Evolutionary conservation across 2,888 invertebrate species (phyloP), one percentile per base, ranked within the genome.

Genomic region (Drosophila conformis): DNA sequence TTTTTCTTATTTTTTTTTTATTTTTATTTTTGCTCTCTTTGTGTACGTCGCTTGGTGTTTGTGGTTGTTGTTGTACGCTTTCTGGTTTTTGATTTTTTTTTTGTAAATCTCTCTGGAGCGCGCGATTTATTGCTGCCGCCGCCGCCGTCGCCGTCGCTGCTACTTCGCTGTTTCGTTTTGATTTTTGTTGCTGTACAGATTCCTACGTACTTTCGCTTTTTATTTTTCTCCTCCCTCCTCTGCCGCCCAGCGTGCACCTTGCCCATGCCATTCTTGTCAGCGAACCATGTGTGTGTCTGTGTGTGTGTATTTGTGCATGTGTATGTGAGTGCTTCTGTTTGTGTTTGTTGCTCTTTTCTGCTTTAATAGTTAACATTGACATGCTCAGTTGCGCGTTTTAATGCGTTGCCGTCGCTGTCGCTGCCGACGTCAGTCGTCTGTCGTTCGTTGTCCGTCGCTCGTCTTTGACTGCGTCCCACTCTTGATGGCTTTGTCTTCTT

Each of bases 131-230:
- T 38, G 74, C 60, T 73, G 73, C 11, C 36, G 31, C 36, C 36
- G 31, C 36, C 25, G 25, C 27, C 46, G 21, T 10, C 36, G 52
- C 25, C 5, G 51, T 1, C 11, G 76, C 61, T 64, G 10, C 52
- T 79, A 64, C 57, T 85, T 73, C 62, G 54, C 69, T 57, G 53
- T 60, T 75, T 67, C 60, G 27, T 31, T 35, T 64, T 66, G 21
- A 38, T 21, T 65, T 67, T 74, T 69, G 63, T 69, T 75, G 48
- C 67, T 82, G 69, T 75, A 72, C 73, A 73, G 76, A 87, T 89
- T 87, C 86, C 86, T 75, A 73, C 70, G 72, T 88, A 89, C 88
- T 85, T 85, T 85, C 90, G 90, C 86, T 88, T 90, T 83, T 85
- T 69, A 62, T 70, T 46, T 70, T 73, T 85, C 46, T 69, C 62